These are phyloP conservation scores for Autographa pulchrina DNA, from an alignment of 2,888 invertebrate species.

Conservation along the genomic window DNA sequence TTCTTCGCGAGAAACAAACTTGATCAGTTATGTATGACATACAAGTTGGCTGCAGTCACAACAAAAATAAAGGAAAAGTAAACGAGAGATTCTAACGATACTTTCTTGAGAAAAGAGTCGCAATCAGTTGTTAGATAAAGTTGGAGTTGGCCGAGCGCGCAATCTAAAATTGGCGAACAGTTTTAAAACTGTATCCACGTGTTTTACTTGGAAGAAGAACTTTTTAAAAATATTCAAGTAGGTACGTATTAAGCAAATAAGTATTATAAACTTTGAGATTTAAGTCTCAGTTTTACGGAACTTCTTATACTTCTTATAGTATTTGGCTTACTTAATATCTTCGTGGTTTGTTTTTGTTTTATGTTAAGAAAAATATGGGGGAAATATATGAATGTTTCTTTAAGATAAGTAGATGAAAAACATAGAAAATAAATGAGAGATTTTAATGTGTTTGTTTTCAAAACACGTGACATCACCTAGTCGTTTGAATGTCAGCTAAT, in stretches of 20 bases:
- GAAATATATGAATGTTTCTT: no score
- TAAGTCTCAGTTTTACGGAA: slow-evolving; percentile 39
- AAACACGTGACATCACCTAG: no score
- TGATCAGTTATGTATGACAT: slow-evolving; percentile 49
- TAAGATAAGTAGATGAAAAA: no score
- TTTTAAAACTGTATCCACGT: slow-evolving; percentile 79
- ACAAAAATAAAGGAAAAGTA: slow-evolving; percentile 62
- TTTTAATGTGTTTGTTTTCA: no score
- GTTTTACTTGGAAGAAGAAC: slow-evolving; percentile 66
- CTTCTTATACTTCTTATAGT: slow-evolving; percentile 43
- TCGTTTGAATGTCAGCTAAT: no score
- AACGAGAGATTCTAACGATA: slow-evolving; percentile 77
- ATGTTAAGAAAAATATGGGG: slow-evolving; percentile 11
- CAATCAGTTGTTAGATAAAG: slow-evolving; percentile 86
- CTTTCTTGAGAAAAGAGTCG: slow-evolving; percentile 75
- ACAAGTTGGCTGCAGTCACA: slow-evolving; percentile 44
- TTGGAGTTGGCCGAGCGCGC: slow-evolving; percentile 76
- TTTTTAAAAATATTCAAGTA: slow-evolving; percentile 68
- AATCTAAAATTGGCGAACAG: slow-evolving; percentile 80
- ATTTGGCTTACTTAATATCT: slow-evolving; percentile 37
- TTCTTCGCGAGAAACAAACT: slow-evolving; percentile 25
- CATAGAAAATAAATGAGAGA: no score
- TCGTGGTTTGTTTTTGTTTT: slow-evolving; percentile 30
- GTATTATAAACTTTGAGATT: slow-evolving; percentile 56
- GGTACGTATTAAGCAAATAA: slow-evolving; percentile 59